These are phyloP conservation scores for Eubucco bourcierii DNA, from an alignment of 2,113 vertebrate species.

Conservation along the genomic window DNA sequence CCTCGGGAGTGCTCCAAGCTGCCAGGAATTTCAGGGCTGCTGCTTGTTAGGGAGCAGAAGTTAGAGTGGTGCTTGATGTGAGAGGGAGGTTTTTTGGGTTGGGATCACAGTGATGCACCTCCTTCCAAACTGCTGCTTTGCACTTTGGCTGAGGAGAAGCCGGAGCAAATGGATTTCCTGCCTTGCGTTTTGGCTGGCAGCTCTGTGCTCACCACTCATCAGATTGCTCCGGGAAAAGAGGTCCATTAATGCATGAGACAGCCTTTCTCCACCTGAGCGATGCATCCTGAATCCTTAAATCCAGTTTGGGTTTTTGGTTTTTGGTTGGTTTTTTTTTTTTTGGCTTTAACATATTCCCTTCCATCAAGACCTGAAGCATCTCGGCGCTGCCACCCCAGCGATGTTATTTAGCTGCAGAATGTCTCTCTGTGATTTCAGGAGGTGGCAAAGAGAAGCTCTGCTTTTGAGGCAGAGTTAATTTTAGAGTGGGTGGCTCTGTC, in stretches of 20 bases:
- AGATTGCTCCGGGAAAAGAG: not conserved
- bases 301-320: not conserved
- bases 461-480: conserved; percentile 46
- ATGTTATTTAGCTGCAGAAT: not conserved
- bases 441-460: not conserved
- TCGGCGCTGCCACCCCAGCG: not conserved
- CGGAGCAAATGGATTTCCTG: conserved; percentile 24
- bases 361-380: not conserved
- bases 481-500: conserved; percentile 49
- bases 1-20: not conserved
- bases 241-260: not conserved
- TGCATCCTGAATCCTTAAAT: not conserved
- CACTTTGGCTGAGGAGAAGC: conserved; percentile 19
- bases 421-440: not conserved
- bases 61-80: not conserved
- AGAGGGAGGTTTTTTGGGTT: not conserved
- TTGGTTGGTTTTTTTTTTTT: not conserved
- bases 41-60: not conserved
- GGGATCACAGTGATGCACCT: not conserved
- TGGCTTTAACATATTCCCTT: not conserved
- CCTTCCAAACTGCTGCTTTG: not conserved
- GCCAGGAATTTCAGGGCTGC: not conserved
- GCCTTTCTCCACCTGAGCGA: not conserved
- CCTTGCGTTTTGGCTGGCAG: not conserved
- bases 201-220: not conserved